phyloP scores from a whole-genome alignment of 2,113 vertebrate genomes.

The Ciconia boyciana region DNA sequence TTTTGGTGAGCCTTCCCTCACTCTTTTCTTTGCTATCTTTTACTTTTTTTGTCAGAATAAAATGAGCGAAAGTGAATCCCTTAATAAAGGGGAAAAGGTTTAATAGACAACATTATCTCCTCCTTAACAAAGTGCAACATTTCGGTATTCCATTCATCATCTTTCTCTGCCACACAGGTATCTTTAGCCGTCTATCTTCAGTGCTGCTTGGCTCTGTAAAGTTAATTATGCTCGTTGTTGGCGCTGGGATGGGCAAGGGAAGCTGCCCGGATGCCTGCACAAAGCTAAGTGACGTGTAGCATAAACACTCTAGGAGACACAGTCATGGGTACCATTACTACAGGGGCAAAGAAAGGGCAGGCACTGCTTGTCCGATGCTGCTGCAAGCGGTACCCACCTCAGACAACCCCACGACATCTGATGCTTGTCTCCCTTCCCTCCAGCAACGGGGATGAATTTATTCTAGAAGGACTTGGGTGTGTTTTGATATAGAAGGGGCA shows the following conservation, averaged over 20 bases:
- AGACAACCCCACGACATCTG: accelerated
- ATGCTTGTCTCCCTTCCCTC: not conserved
- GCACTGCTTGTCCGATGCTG: not conserved
- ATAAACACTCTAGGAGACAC: not conserved
- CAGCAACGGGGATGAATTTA: accelerated
- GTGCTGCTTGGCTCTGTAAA: not conserved
- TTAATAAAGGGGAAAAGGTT: not conserved
- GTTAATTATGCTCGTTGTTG: not conserved
- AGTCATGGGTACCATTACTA: not conserved
- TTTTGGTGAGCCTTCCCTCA: not conserved
- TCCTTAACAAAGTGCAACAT: not conserved
- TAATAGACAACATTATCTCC: not conserved
- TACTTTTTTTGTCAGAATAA: not conserved
- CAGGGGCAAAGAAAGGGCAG: not conserved
- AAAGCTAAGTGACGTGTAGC: not conserved
- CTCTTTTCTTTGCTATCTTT: not conserved
- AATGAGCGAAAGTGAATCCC: not conserved
- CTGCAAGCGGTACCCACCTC: accelerated
- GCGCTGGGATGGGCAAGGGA: not conserved
- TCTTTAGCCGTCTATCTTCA: not conserved
- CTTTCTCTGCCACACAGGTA: not conserved
- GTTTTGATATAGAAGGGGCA: not conserved
- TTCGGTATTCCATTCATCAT: not conserved
- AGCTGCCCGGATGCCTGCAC: not conserved
- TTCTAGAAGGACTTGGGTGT: not conserved